Evolutionary conservation across 2,888 invertebrate species (phyloP), one percentile per base, ranked within the genome.

Genomic region (Rotaria socialis): DNA sequence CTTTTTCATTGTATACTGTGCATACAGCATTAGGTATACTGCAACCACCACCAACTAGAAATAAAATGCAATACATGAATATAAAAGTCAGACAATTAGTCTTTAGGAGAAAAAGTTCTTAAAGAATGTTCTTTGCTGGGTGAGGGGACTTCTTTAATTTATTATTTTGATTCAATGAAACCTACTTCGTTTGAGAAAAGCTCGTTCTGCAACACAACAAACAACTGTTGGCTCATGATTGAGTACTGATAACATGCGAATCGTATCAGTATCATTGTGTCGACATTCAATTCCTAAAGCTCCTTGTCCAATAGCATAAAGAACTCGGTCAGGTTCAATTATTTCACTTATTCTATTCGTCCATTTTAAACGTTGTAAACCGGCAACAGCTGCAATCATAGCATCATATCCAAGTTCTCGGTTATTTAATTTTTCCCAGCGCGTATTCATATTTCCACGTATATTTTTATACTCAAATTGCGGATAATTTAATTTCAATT

Each of bases 251-350:
- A 85, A 55, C 87, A 86, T 86, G 56, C 41, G 58, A 58, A 85
- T 87, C 10, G 85, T 93, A 58, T 92, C 92, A 14, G 91, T 90
- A 90, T 97, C 95, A 88, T 94, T 93, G 41, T 94, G 93, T 10
- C 95, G 92, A 90, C 97, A 97, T 90, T 98, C 97, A 27, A 97
- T 94, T 0, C 95, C 97, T 88, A 98, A 91, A 7, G 97, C 97
- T 6, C 97, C 97, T 92, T 98, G 97, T 0, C 97, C 96, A 0
- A 97, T 96, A 0, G 97, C 97, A 92, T 97, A 85, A 41, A 86
- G n/a, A 16, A 85, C 55, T 27, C 67, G 74, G 19, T 86, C 86
- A 0, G 85, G 41, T 24, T 85, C 85, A 35, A 86, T 43, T n/a
- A 85, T 80, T 80, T 80, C 80, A 47, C 80, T 80, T 87, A 96